Evolutionary conservation across 2,113 vertebrate species (phyloP), one percentile per base, ranked within the genome.

Genomic region (Hepsetus odoe): DNA sequence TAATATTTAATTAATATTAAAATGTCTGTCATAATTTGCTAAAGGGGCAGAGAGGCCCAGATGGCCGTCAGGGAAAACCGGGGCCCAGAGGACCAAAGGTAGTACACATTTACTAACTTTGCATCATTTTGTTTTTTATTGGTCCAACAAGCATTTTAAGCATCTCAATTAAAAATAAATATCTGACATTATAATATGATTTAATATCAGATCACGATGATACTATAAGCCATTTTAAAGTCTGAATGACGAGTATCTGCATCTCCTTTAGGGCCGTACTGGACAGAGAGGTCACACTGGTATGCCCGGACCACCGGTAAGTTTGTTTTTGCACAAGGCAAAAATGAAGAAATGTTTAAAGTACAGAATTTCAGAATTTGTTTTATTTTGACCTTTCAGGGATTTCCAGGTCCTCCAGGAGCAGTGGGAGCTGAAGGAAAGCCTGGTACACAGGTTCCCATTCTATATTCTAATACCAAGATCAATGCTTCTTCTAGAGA

Each of bases 361-460:
- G 22, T 55, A 16, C 24, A 28, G 44, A 42, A 33, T 42, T 26
- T 73, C 42, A 40, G 56, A n/a, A 46, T 78, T 80, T 35, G 35
- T 71, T 76, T 78, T 79, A 8, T 80, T 75, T 74, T 22, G 79
- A 38, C 61, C 20, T 87, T 58, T 8, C 87, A 97, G 96, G 95
- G 95, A 89, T 90, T 84, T 0, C 87, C 81, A 40, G 96, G 95
- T 18, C 65, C 83, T 75, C 89, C 84, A 0, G 96, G 95, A 91
- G 86, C 86, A 80, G 83, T 84, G 87, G 93, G 93, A 92, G 71
- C 90, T 85, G 92, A 93, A 93, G 93, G 93, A 94, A 94, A 94
- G 93, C 92, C 93, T 92, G 93, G 93, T 94, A 94, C 91, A 94
- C 93, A 94, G 93, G 93, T 94, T 94, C 93, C 92, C 92, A 91